These are phyloP conservation scores for Geotrupes spiniger DNA, from an alignment of 2,888 invertebrate species.

Conservation along the genomic window DNA sequence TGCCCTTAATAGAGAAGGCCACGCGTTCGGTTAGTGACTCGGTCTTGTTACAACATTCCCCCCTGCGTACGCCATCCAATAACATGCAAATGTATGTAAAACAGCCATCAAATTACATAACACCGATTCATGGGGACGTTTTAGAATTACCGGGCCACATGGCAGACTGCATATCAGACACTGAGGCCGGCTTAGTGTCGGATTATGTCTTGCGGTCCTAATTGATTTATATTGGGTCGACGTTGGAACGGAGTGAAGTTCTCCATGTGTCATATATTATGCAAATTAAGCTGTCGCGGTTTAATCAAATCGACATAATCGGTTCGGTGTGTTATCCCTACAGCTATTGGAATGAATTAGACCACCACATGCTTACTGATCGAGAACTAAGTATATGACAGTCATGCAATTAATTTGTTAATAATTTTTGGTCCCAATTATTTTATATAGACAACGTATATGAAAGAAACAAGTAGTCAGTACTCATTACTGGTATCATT, in stretches of 20 bases:
- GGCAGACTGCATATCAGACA: slow-evolving; percentile 18
- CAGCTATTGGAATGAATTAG: slow-evolving; percentile 2
- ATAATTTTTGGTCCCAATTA: too few relatives aligned
- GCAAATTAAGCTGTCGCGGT: slow-evolving; percentile 16
- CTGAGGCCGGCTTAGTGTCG: slow-evolving; percentile 28
- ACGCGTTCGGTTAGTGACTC: slow-evolving; percentile 34
- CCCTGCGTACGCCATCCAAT: slow-evolving; percentile 38
- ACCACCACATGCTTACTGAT: too few relatives aligned
- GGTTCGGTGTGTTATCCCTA: background rate
- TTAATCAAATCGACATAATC: slow-evolving; percentile 12
- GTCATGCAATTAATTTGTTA: too few relatives aligned
- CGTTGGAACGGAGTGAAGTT: slow-evolving; percentile 10
- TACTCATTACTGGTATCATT: too few relatives aligned
- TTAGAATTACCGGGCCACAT: background rate
- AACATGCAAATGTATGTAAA: slow-evolving; percentile 50
- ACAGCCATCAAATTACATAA: slow-evolving; percentile 48
- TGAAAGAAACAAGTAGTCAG: too few relatives aligned
- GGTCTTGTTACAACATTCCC: slow-evolving; percentile 29
- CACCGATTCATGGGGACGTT: slow-evolving; percentile 37
- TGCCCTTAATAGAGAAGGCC: slow-evolving; percentile 36
- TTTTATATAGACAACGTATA: too few relatives aligned
- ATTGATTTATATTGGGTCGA: slow-evolving; percentile 35
- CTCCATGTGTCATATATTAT: slow-evolving; percentile 22
- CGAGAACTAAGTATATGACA: too few relatives aligned
- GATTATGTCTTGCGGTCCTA: slow-evolving; percentile 32